Base-by-base conservation (phyloP, 2,888 invertebrate genomes). In the Polydrusus pterygomalis region DNA sequence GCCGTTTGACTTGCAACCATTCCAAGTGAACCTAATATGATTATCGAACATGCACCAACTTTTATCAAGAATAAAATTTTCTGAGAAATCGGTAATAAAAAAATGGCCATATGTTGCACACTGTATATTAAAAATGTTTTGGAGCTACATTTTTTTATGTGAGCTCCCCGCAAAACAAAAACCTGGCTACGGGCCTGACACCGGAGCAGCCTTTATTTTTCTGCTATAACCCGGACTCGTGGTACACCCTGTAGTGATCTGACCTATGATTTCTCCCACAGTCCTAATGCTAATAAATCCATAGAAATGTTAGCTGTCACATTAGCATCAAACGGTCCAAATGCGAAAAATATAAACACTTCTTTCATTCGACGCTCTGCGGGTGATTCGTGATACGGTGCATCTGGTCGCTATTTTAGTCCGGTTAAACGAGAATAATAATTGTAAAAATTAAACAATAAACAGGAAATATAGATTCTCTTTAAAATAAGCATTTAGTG, bases 291-390 rank as follows among this genome's bases (percentile, higher is more conserved):
- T 70, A 65, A 75, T 75, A 75, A 70, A 75, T 75, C 64, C 70
- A 58, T 68, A 70, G 67, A 72, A 72, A 75, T 70, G 71, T 70
- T 64, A 65, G 49, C 70, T 68, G 75, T 75, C 75, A 68, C 67
- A 75, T 75, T 68, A 75, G 54, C 75, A 72, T 75, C 72, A 75
- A 75, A 75, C 72, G 68, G 45, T 75, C 70, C 25, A 72, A 72
- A 71, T 68, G 75, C 62, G 56, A 75, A 75, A 74, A 71, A 65
- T 67, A 75, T 68, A 75, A 72, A 75, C 75, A 70, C 60, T 70
- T 70, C 62, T 75, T 75, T 71, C 65, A 43, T 63, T 60, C 70
- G 60, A 45, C 34, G 51, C 49, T 49, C 51, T 38, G 56, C 47
- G 64, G 30, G 15, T 60, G 40, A 30, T 49, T 63, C 38, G 63